Percentiles rank a stretch among this genome's conserved stretches.
phyloP scores from a whole-genome alignment of 2,113 vertebrate species.

The Leucosticte australis region DNA sequence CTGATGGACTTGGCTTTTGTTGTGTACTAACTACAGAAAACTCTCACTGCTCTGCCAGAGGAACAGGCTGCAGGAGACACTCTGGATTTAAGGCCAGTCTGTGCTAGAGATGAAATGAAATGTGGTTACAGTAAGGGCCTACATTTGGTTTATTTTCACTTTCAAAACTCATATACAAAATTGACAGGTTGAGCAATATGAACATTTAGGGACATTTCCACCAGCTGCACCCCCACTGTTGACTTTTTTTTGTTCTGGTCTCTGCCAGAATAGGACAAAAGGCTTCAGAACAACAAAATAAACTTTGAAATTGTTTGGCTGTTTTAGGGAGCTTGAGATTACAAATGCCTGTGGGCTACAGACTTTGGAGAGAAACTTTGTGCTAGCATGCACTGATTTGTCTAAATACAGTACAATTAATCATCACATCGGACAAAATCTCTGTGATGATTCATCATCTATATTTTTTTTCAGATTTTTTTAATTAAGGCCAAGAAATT shows the following conservation, averaged over 20 bases:
- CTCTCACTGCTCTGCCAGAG: neutral
- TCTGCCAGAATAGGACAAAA: conserved; percentile 47
- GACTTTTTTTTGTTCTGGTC: neutral
- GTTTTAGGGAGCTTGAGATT: conserved; percentile 27
- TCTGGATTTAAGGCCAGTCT: neutral
- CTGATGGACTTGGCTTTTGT: neutral
- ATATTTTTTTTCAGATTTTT: neutral
- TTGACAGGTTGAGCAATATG: neutral
- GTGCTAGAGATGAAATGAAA: neutral
- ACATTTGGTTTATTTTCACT: neutral
- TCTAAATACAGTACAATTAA: conserved; percentile 32
- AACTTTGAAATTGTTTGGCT: conserved; percentile 46
- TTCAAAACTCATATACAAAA: neutral
- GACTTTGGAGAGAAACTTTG: neutral
- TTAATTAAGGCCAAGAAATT: neutral
- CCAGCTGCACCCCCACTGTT: neutral
- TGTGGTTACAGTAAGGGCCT: neutral
- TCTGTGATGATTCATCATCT: neutral
- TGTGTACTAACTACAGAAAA: neutral
- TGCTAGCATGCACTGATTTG: conserved; percentile 24
- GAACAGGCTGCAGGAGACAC: neutral
- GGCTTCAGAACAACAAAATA: conserved; percentile 38
- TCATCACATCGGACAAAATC: conserved; percentile 18
- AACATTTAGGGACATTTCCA: neutral
- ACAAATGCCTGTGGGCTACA: conserved; percentile 29